Percentiles rank a stretch among this genome's conserved stretches.
Evolutionary conservation across 2,888 invertebrate species (phyloP).

Genomic region (Ectobius pallidus): DNA sequence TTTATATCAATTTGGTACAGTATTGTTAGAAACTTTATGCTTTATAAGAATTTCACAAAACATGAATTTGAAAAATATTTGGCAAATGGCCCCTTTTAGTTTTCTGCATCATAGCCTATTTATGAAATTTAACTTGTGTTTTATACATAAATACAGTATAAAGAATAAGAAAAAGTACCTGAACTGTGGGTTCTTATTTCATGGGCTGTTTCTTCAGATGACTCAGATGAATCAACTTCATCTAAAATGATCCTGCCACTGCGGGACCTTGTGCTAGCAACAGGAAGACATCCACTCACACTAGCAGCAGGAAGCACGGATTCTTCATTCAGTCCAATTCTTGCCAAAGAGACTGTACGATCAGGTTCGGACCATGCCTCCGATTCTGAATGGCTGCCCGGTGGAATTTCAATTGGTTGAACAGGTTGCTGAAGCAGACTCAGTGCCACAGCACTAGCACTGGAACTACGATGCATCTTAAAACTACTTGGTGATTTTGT

Average conservation of each 20-base stretch:
- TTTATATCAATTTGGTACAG: too few relatives aligned
- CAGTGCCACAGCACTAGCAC: constrained; percentile 28
- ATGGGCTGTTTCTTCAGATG: constrained; percentile 40
- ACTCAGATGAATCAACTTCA: constrained; percentile 38
- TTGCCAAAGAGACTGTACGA: constrained; percentile 76
- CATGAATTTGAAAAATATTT: too few relatives aligned
- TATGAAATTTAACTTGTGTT: too few relatives aligned
- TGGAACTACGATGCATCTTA: constrained; percentile 19
- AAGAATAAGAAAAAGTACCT: too few relatives aligned
- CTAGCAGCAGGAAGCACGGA: not conserved
- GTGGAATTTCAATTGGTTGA: not conserved
- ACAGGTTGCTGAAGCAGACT: not conserved
- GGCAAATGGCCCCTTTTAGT: too few relatives aligned
- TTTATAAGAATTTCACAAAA: too few relatives aligned
- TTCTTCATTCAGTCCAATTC: constrained; percentile 65
- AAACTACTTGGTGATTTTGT: not conserved
- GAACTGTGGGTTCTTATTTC: constrained; percentile 41
- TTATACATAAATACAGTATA: too few relatives aligned
- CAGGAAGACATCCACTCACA: not conserved
- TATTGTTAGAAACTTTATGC: too few relatives aligned
- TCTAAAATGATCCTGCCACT: not conserved
- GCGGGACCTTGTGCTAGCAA: not conserved
- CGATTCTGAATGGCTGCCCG: constrained; percentile 66
- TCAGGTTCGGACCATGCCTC: constrained; percentile 91
- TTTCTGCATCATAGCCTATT: too few relatives aligned